Conservation (phyloP, 2,113 vertebrate species). For the Nothobranchius kuhntae region DNA sequence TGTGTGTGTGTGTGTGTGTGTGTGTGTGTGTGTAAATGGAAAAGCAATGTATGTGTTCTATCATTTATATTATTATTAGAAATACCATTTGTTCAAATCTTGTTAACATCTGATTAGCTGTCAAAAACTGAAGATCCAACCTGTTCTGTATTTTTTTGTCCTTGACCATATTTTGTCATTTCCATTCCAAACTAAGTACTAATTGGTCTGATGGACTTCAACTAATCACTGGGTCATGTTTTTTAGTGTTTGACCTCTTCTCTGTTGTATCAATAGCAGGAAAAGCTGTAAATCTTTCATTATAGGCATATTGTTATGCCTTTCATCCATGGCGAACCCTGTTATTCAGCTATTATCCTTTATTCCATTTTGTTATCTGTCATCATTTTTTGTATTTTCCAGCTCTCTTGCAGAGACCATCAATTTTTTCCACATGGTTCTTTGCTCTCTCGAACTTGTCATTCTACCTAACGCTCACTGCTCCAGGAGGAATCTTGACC, state of each 20-base stretch:
- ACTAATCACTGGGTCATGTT: too few relatives aligned
- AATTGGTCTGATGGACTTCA: too few relatives aligned
- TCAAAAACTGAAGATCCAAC: neutral
- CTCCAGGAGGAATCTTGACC: neutral
- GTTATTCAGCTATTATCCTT: neutral
- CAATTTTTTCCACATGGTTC: neutral
- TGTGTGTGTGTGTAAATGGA: too few relatives aligned
- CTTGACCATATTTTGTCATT: neutral
- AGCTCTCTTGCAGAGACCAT: neutral
- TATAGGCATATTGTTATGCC: neutral
- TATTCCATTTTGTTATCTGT: neutral
- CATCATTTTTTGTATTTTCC: neutral
- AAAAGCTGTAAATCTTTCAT: neutral
- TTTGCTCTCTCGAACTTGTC: neutral
- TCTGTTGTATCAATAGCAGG: neutral
- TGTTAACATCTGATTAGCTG: neutral
- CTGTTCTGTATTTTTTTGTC: neutral
- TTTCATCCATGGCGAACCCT: neutral
- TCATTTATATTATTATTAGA: too few relatives aligned
- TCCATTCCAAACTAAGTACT: too few relatives aligned
- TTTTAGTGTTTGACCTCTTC: neutral
- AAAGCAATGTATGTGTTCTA: too few relatives aligned
- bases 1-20: too few relatives aligned
- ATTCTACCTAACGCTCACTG: neutral
- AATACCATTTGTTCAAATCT: neutral